A percentile compares a stretch with the other conserved stretches of the same genome.
Conservation (phyloP, 2,113 vertebrate species). For the Esox niger region DNA sequence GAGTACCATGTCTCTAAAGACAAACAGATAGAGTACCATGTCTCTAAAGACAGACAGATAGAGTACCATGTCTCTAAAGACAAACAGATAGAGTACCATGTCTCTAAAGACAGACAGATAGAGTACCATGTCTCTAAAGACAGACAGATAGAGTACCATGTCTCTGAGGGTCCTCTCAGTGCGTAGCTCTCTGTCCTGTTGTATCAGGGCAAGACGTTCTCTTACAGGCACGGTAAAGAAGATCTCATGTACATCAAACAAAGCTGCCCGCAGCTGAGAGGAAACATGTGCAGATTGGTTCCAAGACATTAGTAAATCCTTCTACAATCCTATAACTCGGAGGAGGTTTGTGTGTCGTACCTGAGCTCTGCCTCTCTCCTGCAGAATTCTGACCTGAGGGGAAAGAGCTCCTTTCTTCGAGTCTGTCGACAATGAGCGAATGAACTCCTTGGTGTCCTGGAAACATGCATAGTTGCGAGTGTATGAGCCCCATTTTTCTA, state of each 20-base stretch:
- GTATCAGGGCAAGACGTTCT: conserved; percentile 83
- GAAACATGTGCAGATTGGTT: background rate
- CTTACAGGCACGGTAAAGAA: conserved; percentile 82
- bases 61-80: no score
- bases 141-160: conserved; percentile 75
- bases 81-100: no score
- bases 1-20: conserved; percentile 89
- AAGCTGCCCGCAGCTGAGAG: conserved; percentile 83
- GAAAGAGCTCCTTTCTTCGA: conserved; percentile 76
- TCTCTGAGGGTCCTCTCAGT: conserved; percentile 90
- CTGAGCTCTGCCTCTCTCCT: conserved; percentile 90
- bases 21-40: conserved; percentile 75
- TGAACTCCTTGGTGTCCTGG: conserved; percentile 91
- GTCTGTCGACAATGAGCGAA: conserved; percentile 83
- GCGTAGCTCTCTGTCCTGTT: conserved; percentile 85
- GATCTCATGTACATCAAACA: conserved; percentile 90
- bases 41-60: no score
- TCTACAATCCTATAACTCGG: no score
- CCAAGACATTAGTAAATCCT: no score
- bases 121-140: no score
- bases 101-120: no score
- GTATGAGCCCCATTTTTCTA: background rate
- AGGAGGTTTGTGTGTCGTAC: conserved; percentile 63
- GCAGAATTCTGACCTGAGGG: conserved; percentile 83
- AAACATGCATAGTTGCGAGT: conserved; percentile 9